Base-by-base conservation (phyloP, 2,888 invertebrate species). In the Aleiodes testaceus region DNA sequence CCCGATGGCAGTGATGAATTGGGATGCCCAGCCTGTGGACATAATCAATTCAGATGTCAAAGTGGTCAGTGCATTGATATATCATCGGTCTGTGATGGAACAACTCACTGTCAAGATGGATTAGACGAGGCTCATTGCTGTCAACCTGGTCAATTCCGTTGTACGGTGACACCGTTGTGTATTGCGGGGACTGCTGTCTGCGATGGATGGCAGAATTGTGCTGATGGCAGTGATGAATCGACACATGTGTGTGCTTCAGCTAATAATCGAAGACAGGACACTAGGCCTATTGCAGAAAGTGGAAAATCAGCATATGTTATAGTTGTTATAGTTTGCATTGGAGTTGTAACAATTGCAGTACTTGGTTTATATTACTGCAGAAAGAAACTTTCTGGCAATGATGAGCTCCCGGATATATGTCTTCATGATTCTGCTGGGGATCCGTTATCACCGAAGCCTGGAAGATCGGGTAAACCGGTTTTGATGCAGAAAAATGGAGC, bases 1-100 rank as follows among this genome's bases (percentile, higher is more conserved):
- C 90, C 92, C 1, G 95, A 95, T 87, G 93, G 93, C 66, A 93
- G 94, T 11, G 97, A 97, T 87, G 95, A 95, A 88, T 88, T 92
- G 69, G 90, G 92, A 76, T 92, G 93, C 87, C 91, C 93, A 7
- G 90, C 91, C n/a, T 96, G 96, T 87, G 88, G 90, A 67, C 87
- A 91, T 63, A 87, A 92, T 87, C 90, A 94, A 84, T 95, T 95
- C 78, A 92, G 90, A 66, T 92, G 92, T 76, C 85, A 86, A 44
- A 82, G 89, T 72, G 90, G 89, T 4, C 88, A 91, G 55, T 93
- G 93, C 77, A 92, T 93, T 71, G 92, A 88, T 50, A 83, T 83
- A 77, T 85, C 88, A 11, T 87, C 89, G 79, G 91, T 91, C 0
- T 92, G 92, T 79, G 92, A 92, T 80, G 92, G 92, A 12, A 90